phyloP scores from a whole-genome alignment of 2,888 invertebrate genomes.

The Drosophila nr. perissopoda region DNA sequence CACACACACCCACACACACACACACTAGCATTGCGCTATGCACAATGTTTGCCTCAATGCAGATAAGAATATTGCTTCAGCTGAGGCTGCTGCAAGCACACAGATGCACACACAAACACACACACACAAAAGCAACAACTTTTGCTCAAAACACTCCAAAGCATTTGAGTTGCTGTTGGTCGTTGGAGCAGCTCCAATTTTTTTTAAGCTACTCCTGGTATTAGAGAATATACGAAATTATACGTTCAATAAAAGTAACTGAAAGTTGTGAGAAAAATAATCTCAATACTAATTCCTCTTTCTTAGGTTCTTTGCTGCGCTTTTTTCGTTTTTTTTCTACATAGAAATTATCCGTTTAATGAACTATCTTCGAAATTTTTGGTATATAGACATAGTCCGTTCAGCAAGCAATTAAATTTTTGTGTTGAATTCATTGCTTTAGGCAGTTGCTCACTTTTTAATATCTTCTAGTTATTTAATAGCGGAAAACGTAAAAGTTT shows the following conservation, averaged over 20 bases:
- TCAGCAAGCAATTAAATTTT: not conserved
- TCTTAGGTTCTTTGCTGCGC: not conserved
- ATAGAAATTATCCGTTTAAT: not conserved
- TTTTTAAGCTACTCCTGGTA: conserved; percentile 7
- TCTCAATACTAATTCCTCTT: not conserved
- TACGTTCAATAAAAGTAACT: not conserved
- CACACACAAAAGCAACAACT: conserved; percentile 33
- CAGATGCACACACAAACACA: conserved; percentile 21
- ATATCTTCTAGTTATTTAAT: conserved; percentile 23
- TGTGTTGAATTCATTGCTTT: not conserved
- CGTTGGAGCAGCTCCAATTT: conserved; percentile 43
- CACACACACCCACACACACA: conserved; percentile 14
- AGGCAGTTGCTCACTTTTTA: not conserved
- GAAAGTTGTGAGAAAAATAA: not conserved
- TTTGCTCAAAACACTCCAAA: conserved; percentile 48
- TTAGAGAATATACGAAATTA: not conserved
- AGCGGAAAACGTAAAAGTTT: conserved; percentile 15
- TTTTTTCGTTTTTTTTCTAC: not conserved
- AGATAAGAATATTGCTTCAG: conserved; percentile 76
- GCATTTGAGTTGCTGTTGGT: conserved; percentile 38
- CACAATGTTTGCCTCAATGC: conserved; percentile 71
- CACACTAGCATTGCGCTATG: conserved; percentile 13
- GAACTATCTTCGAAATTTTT: not conserved
- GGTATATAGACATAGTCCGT: not conserved
- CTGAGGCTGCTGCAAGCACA: conserved; percentile 44